Conservation (phyloP, 2,797 vertebrate species). For the Prionace glauca region DNA sequence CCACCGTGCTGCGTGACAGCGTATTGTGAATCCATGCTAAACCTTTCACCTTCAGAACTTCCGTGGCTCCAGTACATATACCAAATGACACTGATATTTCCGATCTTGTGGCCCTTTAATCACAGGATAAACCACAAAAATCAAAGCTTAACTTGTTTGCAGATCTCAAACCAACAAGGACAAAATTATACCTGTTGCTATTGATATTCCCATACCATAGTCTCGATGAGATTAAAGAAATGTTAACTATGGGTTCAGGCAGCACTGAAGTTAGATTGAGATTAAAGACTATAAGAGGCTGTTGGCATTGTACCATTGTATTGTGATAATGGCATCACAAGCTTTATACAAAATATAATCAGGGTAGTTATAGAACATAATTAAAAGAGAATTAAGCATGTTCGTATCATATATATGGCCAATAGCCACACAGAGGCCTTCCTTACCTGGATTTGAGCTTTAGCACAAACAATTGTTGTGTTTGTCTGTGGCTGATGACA, state of each 20-base stretch:
- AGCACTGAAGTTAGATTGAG: neutral
- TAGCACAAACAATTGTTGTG: too few relatives aligned
- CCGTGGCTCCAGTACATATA: neutral
- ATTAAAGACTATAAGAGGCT: neutral
- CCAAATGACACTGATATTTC: neutral
- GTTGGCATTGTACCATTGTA: neutral
- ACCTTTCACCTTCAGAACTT: neutral
- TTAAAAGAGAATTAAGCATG: neutral
- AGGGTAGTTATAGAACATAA: neutral
- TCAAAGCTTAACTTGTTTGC: neutral
- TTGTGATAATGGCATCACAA: neutral
- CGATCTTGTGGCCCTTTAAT: neutral
- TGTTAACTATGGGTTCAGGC: neutral
- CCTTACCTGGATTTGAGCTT: too few relatives aligned
- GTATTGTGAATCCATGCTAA: neutral
- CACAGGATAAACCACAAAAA: neutral
- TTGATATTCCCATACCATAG: neutral
- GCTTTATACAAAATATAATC: neutral
- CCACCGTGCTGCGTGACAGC: neutral
- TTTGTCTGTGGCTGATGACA: too few relatives aligned
- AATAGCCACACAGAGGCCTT: too few relatives aligned
- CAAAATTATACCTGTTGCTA: neutral
- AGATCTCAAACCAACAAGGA: too few relatives aligned
- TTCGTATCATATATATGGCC: too few relatives aligned
- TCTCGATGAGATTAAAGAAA: neutral